phyloP scores from a whole-genome alignment of 1,140 invertebrate genomes.

The Pseudoatta argentina region DNA sequence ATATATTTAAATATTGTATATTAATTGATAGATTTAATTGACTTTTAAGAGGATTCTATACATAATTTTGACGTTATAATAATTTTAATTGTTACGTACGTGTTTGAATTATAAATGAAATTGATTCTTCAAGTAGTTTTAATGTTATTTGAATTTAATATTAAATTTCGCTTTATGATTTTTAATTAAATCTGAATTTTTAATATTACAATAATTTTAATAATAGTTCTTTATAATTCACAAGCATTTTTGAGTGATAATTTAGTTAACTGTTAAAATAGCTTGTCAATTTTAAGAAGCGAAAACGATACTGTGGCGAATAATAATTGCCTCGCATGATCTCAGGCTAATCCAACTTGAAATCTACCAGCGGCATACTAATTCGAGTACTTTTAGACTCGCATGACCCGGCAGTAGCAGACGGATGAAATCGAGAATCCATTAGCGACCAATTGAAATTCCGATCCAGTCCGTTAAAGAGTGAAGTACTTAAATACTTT shows the following conservation, averaged over 20 bases:
- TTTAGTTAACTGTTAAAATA: background rate
- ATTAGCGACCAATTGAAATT: slow-evolving; percentile 52
- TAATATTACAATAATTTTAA: background rate
- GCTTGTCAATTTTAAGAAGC: background rate
- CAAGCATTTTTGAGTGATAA: background rate
- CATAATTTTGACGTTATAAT: background rate
- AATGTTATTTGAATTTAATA: background rate
- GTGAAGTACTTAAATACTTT: slow-evolving; percentile 51
- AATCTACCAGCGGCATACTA: slow-evolving; percentile 40
- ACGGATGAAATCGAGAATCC: slow-evolving; percentile 45
- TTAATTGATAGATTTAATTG: background rate
- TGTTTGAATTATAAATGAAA: background rate
- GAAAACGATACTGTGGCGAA: background rate
- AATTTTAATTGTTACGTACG: background rate
- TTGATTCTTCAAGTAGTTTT: background rate
- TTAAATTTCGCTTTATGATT: background rate
- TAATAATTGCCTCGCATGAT: slow-evolving; percentile 40
- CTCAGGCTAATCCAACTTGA: slow-evolving; percentile 38
- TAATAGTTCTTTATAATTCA: background rate
- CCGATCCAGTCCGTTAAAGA: slow-evolving; percentile 45
- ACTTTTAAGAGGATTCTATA: background rate
- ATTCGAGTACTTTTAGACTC: slow-evolving; percentile 40
- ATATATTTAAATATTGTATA: background rate
- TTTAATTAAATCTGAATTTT: background rate
- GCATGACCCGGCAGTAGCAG: slow-evolving; percentile 30